Evolutionary conservation across 2,888 invertebrate species (phyloP), one percentile per base, ranked within the genome.

Genomic region (Drosophila mulleri): DNA sequence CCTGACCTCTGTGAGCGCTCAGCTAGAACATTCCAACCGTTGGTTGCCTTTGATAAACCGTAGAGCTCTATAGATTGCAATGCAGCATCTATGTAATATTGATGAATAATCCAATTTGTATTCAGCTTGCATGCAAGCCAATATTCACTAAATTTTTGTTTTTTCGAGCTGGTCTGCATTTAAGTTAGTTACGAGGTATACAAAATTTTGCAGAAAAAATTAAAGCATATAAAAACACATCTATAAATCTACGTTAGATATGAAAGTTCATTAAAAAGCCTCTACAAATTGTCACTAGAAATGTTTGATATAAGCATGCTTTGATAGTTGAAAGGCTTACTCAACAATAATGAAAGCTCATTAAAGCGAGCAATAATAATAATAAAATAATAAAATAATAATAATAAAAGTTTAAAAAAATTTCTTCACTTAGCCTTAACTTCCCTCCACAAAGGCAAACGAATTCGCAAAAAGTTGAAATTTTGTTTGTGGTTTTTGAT

Each of bases 51-150:
- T 72, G 77, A 58, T 71, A 42, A 47, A 67, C 29, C n/a, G 23
- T 29, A 29, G 18, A 64, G 23, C 18, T 52, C 44, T 64, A 57
- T 45, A 73, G 42, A 48, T 60, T 52, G 56, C 16, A 41, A 47
- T 16, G 12, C 35, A 53, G 39, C 78, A 57, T 48, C 48, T 52
- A 77, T 75, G 23, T 42, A 63, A 64, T 66, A 75, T 71, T 75
- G 63, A 67, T 71, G 67, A 48, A 41, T 26, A 48, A 6, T 35
- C 16, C 26, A 26, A 26, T 29, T 32, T 35, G 14, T 20, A 35
- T 14, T 50, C 50, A 7, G 12, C 18, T 50, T 18, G 20, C 37
- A 37, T 37, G 2, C 16, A 16, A 23, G 37, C 20, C 16, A 7
- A 50, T 32, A 12, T 50, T 50, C 18, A 29, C 29, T 1, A 11